Conservation (phyloP, 2,888 invertebrate genomes). For the Hydriomena furcata region DNA sequence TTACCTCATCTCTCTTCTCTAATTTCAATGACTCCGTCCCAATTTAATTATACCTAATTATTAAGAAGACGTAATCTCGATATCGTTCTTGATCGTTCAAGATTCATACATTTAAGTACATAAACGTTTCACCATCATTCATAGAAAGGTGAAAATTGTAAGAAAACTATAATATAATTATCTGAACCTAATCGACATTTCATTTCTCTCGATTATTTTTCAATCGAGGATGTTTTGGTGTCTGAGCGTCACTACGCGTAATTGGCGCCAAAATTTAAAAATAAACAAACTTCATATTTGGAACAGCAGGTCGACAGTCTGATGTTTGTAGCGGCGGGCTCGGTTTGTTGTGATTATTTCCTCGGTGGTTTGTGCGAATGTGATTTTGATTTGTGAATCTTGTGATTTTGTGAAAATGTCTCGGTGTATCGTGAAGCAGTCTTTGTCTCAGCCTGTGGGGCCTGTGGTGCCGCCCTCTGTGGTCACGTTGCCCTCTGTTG, state of each 20-base stretch:
- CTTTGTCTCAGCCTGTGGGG: constrained; percentile 59
- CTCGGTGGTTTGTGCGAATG: constrained; percentile 55
- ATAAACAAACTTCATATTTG: constrained; percentile 80
- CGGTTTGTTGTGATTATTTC: constrained; percentile 37
- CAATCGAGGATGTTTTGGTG: constrained; percentile 54
- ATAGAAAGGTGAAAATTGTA: no score
- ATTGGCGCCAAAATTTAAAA: constrained; percentile 81
- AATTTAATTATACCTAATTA: no score
- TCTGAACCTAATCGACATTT: no score
- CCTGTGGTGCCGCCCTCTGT: constrained; percentile 35
- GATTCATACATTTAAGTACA: no score
- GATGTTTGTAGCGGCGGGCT: constrained; percentile 67
- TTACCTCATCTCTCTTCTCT: constrained; percentile 10
- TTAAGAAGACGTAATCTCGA: no score
- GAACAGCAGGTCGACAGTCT: constrained; percentile 76
- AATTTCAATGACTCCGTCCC: constrained; percentile 5
- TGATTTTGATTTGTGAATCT: constrained; percentile 45
- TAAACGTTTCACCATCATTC: no score
- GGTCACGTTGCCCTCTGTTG: constrained; percentile 28
- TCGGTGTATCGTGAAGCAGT: constrained; percentile 78
- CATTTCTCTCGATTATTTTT: constrained; percentile 35
- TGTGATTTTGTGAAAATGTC: constrained; percentile 59
- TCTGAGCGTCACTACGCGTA: constrained; percentile 62
- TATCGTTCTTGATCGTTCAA: no score
- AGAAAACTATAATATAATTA: no score